Conservation (phyloP, 2,888 invertebrate genomes). For the Drosophila mercatorum region DNA sequence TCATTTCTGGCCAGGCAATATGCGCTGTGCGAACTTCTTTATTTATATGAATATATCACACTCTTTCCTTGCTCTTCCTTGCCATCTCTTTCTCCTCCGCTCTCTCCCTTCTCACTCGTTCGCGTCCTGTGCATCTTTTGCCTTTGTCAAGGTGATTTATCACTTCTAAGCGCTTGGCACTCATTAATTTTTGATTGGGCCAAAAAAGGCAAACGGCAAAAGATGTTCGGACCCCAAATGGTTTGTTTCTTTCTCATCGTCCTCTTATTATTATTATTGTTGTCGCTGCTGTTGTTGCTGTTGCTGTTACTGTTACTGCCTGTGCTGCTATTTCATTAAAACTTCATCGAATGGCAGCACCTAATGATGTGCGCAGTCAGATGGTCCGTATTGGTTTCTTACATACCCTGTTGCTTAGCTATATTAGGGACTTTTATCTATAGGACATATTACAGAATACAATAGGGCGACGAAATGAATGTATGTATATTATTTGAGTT, state of each 20-base stretch:
- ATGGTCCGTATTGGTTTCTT: constrained; percentile 21
- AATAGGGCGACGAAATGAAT: too few relatives aligned
- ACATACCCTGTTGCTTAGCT: constrained; percentile 27
- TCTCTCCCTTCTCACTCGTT: not conserved
- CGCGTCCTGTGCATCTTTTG: constrained; percentile 21
- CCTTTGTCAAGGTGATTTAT: constrained; percentile 81
- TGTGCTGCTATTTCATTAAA: constrained; percentile 67
- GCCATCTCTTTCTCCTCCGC: not conserved
- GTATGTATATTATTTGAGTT: too few relatives aligned
- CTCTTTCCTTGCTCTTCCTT: not conserved
- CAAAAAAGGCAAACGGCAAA: constrained; percentile 66
- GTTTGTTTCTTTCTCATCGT: constrained; percentile 11
- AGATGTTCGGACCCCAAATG: constrained; percentile 57
- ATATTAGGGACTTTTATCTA: not conserved
- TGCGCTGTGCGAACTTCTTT: not conserved
- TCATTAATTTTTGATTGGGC: constrained; percentile 82
- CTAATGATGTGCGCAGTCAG: constrained; percentile 64
- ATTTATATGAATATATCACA: not conserved
- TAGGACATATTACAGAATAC: too few relatives aligned
- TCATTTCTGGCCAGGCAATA: constrained; percentile 33
- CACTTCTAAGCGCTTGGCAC: constrained; percentile 81
- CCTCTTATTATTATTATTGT: constrained; percentile 16
- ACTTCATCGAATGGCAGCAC: constrained; percentile 71
- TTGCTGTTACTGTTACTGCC: constrained; percentile 22
- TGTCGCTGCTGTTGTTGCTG: constrained; percentile 8